phyloP scores from a whole-genome alignment of 2,797 vertebrate genomes.

The Sebastes hubbsi region DNA sequence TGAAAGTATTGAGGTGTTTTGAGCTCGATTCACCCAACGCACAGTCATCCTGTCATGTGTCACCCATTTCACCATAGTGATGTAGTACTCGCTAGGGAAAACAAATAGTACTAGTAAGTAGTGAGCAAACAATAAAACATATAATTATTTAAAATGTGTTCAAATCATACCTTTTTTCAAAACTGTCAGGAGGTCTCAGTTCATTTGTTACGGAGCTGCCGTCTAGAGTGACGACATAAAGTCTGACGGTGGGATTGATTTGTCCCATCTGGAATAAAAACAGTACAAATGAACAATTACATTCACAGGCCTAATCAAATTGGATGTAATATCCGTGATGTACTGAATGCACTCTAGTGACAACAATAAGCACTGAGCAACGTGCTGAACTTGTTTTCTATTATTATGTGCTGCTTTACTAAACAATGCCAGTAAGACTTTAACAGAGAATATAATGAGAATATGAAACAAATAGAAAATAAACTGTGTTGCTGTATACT shows the following conservation, averaged over 20 bases:
- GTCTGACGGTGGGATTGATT: slow-evolving; percentile 72
- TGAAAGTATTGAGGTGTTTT: slow-evolving; percentile 77
- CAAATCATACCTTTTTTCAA: slow-evolving; percentile 72
- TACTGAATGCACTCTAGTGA: background rate
- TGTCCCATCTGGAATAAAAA: slow-evolving; percentile 77
- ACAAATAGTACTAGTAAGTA: background rate
- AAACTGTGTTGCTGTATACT: background rate
- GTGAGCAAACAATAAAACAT: background rate
- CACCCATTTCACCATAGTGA: slow-evolving; percentile 81
- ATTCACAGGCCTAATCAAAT: background rate
- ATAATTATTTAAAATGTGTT: background rate
- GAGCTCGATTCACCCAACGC: slow-evolving; percentile 81
- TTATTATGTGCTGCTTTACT: slow-evolving; percentile 10
- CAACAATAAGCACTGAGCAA: background rate
- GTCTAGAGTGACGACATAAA: slow-evolving; percentile 73
- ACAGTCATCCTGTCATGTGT: slow-evolving; percentile 65
- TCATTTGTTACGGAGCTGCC: slow-evolving; percentile 73
- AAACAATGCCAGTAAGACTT: slow-evolving; percentile 14
- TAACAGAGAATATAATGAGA: slow-evolving; percentile 29
- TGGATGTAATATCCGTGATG: slow-evolving; percentile 1
- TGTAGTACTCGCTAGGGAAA: slow-evolving; percentile 72
- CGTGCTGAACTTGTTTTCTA: slow-evolving; percentile 4
- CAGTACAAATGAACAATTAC: background rate
- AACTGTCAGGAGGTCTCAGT: slow-evolving; percentile 73
- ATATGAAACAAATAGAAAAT: slow-evolving; percentile 9